A percentile compares a stretch with the other conserved stretches of the same genome.
These are phyloP conservation scores for Tokudaia muenninki DNA, from an alignment of 2,797 vertebrate genomes.

Conservation along the genomic window DNA sequence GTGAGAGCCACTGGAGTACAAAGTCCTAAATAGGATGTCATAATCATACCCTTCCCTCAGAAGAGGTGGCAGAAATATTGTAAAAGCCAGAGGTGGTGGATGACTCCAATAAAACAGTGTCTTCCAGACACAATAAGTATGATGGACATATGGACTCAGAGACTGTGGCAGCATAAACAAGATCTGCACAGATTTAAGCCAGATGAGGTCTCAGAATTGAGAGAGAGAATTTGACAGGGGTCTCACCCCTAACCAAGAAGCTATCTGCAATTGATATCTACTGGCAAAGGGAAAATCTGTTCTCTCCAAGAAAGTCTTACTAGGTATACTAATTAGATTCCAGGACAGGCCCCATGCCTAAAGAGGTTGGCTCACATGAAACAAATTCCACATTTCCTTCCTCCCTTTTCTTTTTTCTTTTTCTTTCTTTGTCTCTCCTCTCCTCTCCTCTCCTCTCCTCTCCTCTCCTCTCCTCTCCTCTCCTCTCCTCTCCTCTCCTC, in stretches of 20 bases:
- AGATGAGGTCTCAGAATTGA: background rate
- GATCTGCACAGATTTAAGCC: background rate
- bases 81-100: background rate
- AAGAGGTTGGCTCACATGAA: background rate
- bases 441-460: background rate
- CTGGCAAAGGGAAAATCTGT: background rate
- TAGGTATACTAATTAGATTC: background rate
- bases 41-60: background rate
- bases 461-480: background rate
- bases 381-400: background rate
- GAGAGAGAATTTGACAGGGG: background rate
- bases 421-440: no score
- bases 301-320: background rate
- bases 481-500: background rate
- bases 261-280: background rate
- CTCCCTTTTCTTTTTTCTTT: background rate
- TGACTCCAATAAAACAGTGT: background rate
- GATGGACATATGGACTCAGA: background rate
- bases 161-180: background rate
- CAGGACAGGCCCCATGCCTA: background rate
- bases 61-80: background rate
- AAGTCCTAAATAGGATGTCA: background rate
- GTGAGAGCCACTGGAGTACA: background rate
- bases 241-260: background rate
- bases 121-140: background rate